Percentiles rank a stretch among this genome's conserved stretches.
Conservation (phyloP, 2,888 invertebrate genomes). For the Metalampra italica region DNA sequence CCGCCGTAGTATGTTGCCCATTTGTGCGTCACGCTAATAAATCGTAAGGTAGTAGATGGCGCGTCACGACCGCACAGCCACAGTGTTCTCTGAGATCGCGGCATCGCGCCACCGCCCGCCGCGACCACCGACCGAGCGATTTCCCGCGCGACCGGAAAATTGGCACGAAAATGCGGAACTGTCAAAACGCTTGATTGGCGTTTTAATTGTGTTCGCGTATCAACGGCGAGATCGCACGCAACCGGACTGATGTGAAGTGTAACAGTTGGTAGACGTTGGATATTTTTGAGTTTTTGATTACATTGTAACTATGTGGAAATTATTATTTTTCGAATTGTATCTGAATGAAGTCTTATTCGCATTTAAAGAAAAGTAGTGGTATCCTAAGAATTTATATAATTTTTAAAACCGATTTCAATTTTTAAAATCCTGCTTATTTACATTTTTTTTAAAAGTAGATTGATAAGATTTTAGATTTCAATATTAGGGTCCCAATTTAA, state of each 20-base stretch:
- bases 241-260: constrained; percentile 17
- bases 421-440: too few relatives aligned
- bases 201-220: constrained; percentile 33
- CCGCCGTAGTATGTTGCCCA: constrained; percentile 35
- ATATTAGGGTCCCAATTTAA: too few relatives aligned
- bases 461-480: too few relatives aligned
- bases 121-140: constrained; percentile 33
- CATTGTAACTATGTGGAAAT: constrained; percentile 1
- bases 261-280: constrained; percentile 4
- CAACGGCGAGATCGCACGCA: constrained; percentile 18
- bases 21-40: constrained; percentile 69
- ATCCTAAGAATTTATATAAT: too few relatives aligned
- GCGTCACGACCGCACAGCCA: constrained; percentile 36
- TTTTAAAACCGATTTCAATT: too few relatives aligned
- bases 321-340: constrained; percentile 2
- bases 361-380: too few relatives aligned
- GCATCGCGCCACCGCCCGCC: constrained; percentile 49
- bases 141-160: constrained; percentile 64
- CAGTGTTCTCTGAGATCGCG: constrained; percentile 60
- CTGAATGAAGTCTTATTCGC: not conserved
- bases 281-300: not conserved
- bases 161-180: constrained; percentile 74
- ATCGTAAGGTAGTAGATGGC: constrained; percentile 61
- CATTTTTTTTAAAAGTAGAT: too few relatives aligned
- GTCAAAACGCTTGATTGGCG: constrained; percentile 46